Conservation (phyloP, 2,113 vertebrate species). For the Leucopsar rothschildi region DNA sequence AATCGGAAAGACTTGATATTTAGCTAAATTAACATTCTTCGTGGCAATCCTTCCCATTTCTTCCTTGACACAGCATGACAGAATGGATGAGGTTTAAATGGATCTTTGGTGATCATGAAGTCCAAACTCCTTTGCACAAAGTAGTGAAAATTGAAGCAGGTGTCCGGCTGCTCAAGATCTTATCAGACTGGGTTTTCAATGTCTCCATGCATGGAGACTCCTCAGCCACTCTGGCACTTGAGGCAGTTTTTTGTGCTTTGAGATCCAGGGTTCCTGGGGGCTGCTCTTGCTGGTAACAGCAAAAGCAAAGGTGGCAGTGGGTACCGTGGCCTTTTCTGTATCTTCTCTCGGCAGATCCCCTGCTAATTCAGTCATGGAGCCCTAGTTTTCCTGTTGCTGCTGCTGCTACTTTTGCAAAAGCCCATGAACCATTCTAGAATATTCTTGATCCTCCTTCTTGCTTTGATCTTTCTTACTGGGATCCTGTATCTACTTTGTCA, state of each 20-base stretch:
- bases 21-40: background rate
- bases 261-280: background rate
- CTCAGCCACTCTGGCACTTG: background rate
- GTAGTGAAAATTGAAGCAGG: background rate
- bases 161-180: background rate
- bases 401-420: background rate
- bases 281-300: background rate
- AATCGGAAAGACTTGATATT: background rate
- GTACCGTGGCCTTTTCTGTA: background rate
- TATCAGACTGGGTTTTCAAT: background rate
- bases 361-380: background rate
- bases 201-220: background rate
- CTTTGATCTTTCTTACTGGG: background rate
- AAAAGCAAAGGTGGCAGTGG: background rate
- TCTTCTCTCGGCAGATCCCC: background rate
- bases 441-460: background rate
- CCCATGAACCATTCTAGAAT: background rate
- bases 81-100: background rate
- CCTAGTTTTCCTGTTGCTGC: background rate
- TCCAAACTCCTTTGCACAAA: background rate
- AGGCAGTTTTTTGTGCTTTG: background rate
- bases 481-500: background rate
- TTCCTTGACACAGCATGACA: background rate
- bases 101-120: background rate
- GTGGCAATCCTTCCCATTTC: background rate